These are phyloP conservation scores for Sorex fumeus DNA, from an alignment of 2,113 vertebrate genomes.

Conservation along the genomic window DNA sequence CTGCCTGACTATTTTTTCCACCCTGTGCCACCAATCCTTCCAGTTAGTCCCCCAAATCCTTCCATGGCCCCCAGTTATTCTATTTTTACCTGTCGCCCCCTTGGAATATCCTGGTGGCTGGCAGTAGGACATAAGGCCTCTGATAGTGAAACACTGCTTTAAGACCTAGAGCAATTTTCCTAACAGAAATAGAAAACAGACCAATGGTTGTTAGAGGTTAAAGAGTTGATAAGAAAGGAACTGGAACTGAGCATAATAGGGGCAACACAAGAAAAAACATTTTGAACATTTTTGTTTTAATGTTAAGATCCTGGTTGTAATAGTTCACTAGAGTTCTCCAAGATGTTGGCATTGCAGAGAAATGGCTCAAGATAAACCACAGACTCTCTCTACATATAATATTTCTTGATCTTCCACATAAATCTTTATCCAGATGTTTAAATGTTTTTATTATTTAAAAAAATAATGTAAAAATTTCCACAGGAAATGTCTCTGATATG, in stretches of 20 bases:
- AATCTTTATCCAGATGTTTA: not conserved
- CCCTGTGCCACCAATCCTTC: too few species aligned
- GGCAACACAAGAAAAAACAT: not conserved
- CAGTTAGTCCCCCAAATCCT: too few species aligned
- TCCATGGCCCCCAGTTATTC: too few species aligned
- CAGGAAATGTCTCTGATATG: not conserved
- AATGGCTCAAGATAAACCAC: not conserved
- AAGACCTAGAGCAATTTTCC: not conserved
- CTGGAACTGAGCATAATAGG: too few species aligned
- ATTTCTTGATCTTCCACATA: not conserved
- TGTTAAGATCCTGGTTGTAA: not conserved
- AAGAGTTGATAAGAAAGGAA: not conserved
- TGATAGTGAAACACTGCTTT: too few species aligned
- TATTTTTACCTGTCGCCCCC: too few species aligned
- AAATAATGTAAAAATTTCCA: not conserved
- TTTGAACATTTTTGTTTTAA: not conserved
- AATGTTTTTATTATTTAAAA: not conserved
- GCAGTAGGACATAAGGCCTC: too few species aligned
- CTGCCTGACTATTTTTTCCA: too few species aligned
- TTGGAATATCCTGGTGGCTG: too few species aligned
- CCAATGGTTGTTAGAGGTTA: not conserved
- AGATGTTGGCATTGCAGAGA: not conserved
- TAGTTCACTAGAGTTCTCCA: not conserved
- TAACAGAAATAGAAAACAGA: not conserved
- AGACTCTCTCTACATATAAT: not conserved